phyloP scores from a whole-genome alignment of 2,888 invertebrate genomes.

The Acrobeloides nanus region DNA sequence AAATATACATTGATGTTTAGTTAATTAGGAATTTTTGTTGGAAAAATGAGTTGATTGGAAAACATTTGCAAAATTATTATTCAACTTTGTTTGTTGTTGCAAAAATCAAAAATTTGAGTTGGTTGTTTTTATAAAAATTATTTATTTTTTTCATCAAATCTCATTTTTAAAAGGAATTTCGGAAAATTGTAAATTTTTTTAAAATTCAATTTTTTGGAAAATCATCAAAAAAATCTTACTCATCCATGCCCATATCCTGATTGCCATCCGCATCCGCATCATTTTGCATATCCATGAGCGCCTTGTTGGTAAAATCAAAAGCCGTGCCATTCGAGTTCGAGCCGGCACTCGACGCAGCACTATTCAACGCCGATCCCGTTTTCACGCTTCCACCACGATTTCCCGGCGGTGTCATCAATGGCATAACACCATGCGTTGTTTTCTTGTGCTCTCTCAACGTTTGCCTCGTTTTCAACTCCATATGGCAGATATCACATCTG shows the following conservation, averaged over 20 bases:
- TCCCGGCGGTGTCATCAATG: conserved; percentile 14
- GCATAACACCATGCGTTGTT: conserved; percentile 82
- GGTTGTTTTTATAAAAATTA: too few relatives aligned
- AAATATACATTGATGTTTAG: too few relatives aligned
- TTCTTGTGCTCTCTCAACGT: conserved; percentile 93
- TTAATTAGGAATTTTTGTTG: neutral
- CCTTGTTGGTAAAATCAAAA: too few relatives aligned
- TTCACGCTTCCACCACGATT: neutral
- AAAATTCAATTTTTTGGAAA: too few relatives aligned
- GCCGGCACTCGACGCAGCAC: too few relatives aligned
- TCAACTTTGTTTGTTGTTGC: neutral
- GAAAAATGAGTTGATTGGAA: neutral
- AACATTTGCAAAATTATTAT: neutral
- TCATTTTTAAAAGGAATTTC: too few relatives aligned
- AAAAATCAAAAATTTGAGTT: conserved; percentile 10
- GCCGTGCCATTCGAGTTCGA: conserved; percentile 8
- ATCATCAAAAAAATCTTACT: too few relatives aligned
- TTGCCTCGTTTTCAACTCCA: conserved; percentile 94
- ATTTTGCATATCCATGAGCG: neutral
- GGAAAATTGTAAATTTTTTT: conserved; percentile 13
- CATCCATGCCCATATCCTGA: conserved; percentile 15
- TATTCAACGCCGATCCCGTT: neutral
- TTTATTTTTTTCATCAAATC: too few relatives aligned
- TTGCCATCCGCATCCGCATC: neutral
- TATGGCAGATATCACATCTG: conserved; percentile 93